Base-by-base conservation (phyloP, 1,140 invertebrate species). In the Schlechtendalia chinensis region DNA sequence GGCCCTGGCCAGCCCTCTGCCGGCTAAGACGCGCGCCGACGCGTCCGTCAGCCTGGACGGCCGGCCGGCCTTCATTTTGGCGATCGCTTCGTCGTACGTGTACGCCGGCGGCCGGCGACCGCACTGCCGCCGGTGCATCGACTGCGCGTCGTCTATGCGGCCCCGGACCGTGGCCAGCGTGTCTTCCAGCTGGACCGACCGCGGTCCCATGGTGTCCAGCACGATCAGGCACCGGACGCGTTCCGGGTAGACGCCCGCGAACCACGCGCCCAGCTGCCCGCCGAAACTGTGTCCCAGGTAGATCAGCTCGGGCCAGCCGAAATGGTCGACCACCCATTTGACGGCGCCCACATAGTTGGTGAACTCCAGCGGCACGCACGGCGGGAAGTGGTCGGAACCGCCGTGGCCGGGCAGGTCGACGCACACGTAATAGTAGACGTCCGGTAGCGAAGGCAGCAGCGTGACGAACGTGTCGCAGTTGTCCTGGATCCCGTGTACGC, bases 401-500 rank as follows among this genome's bases (percentile, higher is more conserved):
- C 95, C 95, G 85, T 96, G 94, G 0, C 93, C 93, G 0, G 93
- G 93, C 71, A 94, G 85, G 85, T 94, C 93, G 83, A 94, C 89
- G 82, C 90, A 91, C 29, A 94, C 87, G 59, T 93, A 84, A 47
- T 88, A 85, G 61, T 86, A 84, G 1, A 86, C 80, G 5, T 89
- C 88, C 1, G 90, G 88, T 39, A 96, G 85, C 47, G 95, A 86
- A 12, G 93, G 92, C 54, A 92, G 90, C 56, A 96, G 87, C 63
- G 86, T 88, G 85, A 96, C 93, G 88, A 94, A 96, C 22, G 91
- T 92, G n/a, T 93, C 93, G 63, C 92, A 91, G 85, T 96, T 96
- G 85, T 96, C 94, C 86, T 94, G 91, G 89, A 94, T 94, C 59
- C 95, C 95, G 84, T 96, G 95, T n/a, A 96, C 87, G 6, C 92